Evolutionary conservation across 2,888 invertebrate species (phyloP), one percentile per base, ranked within the genome.

Genomic region (Metopia argyrocephala): DNA sequence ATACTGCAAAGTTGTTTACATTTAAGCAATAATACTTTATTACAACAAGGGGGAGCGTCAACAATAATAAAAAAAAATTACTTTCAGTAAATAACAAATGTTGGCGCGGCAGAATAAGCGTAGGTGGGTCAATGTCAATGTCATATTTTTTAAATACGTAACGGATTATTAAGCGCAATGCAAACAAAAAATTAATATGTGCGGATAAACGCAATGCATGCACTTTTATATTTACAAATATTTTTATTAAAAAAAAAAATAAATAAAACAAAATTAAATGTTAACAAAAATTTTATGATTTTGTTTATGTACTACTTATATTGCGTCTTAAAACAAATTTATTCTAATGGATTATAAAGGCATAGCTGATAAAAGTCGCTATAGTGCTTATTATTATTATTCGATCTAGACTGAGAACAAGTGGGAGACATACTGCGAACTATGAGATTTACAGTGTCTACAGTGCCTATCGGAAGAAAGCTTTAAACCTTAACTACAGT

Each of bases 71-170:
- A 66, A 66, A 48, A 74, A 20, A 56, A 57, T 38, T 9, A 59
- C 65, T 65, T 38, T 38, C 38, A 74, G 57, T 57, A 74, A 74
- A 65, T 38, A 74, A 65, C 48, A 65, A 65, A 31, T 38, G 65
- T 50, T 59, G 65, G 50, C 38, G 38, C 38, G 15, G 38, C 15
- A 38, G 15, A 38, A 38, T 27, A 50, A 59, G 83, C 76, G 83
- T 84, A 83, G 84, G 84, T 84, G 83, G 84, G 84, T 84, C 84
- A 84, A 84, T 84, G 84, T 83, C 84, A 84, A 84, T 84, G 84
- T 78, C 83, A 81, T 12, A 38, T 38, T 12, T 79, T 62, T 71
- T 54, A 57, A 76, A 66, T 80, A 76, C 71, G 76, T 80, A 64
- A 64, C 50, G 52, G 50, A 48, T 23, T 57, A 15, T 21, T 57